Evolutionary conservation across 2,888 invertebrate species (phyloP), one percentile per base, ranked within the genome.

Genomic region (Chaetoderma sp.): DNA sequence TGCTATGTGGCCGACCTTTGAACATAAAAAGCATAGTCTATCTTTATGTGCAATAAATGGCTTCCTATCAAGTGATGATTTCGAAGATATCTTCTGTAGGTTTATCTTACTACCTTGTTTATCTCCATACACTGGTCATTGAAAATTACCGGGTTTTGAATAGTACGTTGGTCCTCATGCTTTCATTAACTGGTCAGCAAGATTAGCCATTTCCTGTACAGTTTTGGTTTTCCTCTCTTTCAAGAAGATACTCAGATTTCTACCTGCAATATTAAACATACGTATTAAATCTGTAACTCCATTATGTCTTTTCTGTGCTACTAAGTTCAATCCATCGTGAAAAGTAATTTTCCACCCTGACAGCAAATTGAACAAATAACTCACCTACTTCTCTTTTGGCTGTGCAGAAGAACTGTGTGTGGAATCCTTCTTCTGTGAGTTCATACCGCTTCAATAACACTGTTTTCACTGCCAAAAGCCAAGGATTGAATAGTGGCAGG

Each of bases 181-280:
- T 45, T 67, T 67, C n/a, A 33, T 25, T 32, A 52, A 67, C 49
- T 60, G 58, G 32, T 67, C 60, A 10, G 70, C 67, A 8, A 49
- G 23, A 10, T 16, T 32, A 16, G 64, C 59, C 61, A 70, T 70
- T 21, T 63, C 64, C 1, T 39, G 58, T 25, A 59, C 36, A n/a
- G 30, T 32, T 13, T 58, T 57, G 1, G 63, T 64, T 23, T 47
- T 57, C 18, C 63, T 47, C 28, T 68, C 66, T 42, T 55, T 65
- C 2, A 71, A 39, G 45, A 71, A 71, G 25, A 68, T 33, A 13
- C 49, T 42, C 8, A 63, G 13, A 18, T 60, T 55, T 45, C 27
- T 39, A 18, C 23, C 25, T 50, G 55, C 57, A 33, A 33, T 52
- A 21, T 61, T 36, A 13, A 67, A 21, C 30, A 67, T 44, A 23